Evolutionary conservation across 2,797 vertebrate species (phyloP).

Genomic region (Epinephelus malabaricus): DNA sequence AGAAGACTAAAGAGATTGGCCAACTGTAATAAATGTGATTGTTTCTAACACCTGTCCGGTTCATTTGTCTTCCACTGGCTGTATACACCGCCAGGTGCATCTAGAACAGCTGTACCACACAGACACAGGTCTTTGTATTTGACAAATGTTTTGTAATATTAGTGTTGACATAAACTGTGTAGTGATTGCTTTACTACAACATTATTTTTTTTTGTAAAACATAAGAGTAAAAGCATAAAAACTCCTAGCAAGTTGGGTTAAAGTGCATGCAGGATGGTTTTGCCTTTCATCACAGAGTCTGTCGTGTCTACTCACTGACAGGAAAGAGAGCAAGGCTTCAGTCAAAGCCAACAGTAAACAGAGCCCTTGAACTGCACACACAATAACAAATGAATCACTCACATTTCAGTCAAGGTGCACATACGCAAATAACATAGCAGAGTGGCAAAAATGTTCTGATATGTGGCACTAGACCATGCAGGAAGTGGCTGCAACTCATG

Average conservation of each 20-base stretch:
- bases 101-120: too few relatives aligned
- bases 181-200: not conserved
- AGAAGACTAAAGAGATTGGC: not conserved
- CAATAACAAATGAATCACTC: not conserved
- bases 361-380: not conserved
- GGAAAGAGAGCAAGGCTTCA: not conserved
- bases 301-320: not conserved
- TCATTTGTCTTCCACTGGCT: not conserved
- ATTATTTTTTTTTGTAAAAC: not conserved
- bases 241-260: not conserved
- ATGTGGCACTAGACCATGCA: not conserved
- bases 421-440: not conserved
- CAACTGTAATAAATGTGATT: constrained; percentile 12
- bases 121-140: too few relatives aligned
- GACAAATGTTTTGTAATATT: not conserved
- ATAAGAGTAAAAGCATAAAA: constrained; percentile 2
- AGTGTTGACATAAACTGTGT: not conserved
- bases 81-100: not conserved
- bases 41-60: not conserved
- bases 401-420: not conserved
- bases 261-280: not conserved
- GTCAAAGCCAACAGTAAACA: not conserved
- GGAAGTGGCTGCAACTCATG: not conserved
- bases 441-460: not conserved
- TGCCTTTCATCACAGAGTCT: not conserved